These are phyloP conservation scores for Myanophis thanlyinensis DNA, from an alignment of 2,113 vertebrate species.

Conservation along the genomic window DNA sequence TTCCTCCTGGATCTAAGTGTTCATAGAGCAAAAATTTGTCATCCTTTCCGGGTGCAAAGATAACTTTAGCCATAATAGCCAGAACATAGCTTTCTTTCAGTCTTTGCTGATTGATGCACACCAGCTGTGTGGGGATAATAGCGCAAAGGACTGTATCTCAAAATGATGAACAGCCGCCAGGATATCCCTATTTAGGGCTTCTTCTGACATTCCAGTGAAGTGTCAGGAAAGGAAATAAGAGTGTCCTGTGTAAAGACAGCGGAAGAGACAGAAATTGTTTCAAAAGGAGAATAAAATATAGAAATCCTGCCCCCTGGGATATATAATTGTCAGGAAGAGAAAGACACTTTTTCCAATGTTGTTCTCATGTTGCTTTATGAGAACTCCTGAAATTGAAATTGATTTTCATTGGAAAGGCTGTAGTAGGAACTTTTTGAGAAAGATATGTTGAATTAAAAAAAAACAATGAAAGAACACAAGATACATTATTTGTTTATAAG, in stretches of 20 bases:
- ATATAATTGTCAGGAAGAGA: background rate
- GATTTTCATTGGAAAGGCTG: background rate
- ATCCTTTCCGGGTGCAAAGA: conserved; percentile 3
- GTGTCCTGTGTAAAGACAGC: background rate
- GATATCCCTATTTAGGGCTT: background rate
- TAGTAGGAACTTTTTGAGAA: background rate
- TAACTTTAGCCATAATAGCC: conserved; percentile 8
- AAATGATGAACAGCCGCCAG: background rate
- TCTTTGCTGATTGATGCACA: background rate
- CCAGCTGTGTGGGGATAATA: background rate
- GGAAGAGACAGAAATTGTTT: background rate
- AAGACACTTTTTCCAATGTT: background rate
- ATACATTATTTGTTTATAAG: background rate
- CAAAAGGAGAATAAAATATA: background rate
- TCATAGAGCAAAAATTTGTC: background rate
- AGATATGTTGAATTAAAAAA: background rate
- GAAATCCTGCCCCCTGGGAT: background rate
- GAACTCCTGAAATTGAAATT: background rate
- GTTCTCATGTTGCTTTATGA: background rate
- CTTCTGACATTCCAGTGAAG: background rate
- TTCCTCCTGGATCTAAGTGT: conserved; percentile 10
- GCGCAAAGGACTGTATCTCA: background rate
- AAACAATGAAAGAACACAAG: background rate
- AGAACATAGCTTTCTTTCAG: background rate
- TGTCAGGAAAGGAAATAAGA: background rate